Conservation (phyloP, 2,113 vertebrate genomes). For the Alouatta palliata region DNA sequence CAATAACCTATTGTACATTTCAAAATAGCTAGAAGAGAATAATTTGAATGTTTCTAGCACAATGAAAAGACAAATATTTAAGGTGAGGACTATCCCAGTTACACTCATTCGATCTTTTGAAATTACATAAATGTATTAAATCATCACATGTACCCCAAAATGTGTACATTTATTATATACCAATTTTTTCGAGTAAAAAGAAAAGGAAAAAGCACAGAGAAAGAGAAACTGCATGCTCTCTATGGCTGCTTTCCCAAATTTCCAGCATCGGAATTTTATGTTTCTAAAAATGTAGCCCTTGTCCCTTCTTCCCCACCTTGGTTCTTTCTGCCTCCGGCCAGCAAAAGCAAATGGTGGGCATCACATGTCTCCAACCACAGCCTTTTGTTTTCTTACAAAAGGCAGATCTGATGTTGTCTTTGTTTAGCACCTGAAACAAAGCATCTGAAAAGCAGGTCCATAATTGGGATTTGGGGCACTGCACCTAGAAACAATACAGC, state of each 20-base stretch:
- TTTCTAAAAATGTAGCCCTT: background rate
- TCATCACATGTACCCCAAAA: background rate
- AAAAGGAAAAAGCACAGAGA: background rate
- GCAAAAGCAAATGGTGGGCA: background rate
- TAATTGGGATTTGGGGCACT: background rate
- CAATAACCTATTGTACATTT: background rate
- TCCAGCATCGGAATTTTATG: background rate
- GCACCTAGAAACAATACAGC: background rate
- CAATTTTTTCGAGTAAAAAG: background rate
- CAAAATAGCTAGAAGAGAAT: background rate
- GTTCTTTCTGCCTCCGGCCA: background rate
- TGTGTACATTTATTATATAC: background rate
- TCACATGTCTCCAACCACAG: background rate
- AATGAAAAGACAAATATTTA: background rate
- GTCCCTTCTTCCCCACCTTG: background rate
- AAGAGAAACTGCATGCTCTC: background rate
- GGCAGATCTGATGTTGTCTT: background rate
- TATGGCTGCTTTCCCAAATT: background rate
- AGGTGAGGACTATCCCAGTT: background rate
- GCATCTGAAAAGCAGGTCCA: background rate
- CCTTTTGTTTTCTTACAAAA: constrained; percentile 3
- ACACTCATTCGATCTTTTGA: background rate
- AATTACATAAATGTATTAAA: background rate
- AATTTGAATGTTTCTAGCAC: background rate
- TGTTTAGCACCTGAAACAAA: background rate